Evolutionary conservation across 2,888 invertebrate species (phyloP).

Genomic region (Dolichopus griseipennis): DNA sequence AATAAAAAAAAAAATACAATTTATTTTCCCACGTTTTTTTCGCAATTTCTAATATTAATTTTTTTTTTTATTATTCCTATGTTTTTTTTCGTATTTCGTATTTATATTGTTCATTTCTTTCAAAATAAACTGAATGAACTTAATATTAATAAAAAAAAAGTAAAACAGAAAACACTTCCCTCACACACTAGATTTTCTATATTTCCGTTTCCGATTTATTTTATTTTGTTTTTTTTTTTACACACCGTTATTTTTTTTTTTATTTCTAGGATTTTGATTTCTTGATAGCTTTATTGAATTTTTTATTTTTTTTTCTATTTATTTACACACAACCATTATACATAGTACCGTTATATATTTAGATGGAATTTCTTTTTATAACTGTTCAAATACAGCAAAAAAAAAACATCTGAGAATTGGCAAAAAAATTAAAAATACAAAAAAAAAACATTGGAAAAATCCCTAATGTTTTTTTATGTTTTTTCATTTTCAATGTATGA

Average conservation of each 20-base stretch:
- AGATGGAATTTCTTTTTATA: too few relatives aligned
- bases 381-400: too few relatives aligned
- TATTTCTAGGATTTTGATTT: background rate
- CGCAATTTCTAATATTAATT: slow-evolving; percentile 10
- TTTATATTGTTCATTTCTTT: slow-evolving; percentile 18
- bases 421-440: background rate
- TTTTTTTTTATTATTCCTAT: slow-evolving; percentile 8
- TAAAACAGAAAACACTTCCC: too few relatives aligned
- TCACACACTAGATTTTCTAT: background rate
- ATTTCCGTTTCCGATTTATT: slow-evolving; percentile 1
- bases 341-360: too few relatives aligned
- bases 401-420: background rate
- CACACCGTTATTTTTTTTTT: background rate
- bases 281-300: too few relatives aligned
- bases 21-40: slow-evolving; percentile 24
- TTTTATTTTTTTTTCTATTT: too few relatives aligned
- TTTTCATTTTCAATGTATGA: background rate
- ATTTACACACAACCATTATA: too few relatives aligned
- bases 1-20: background rate
- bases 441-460: background rate
- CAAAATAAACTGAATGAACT: background rate
- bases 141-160: too few relatives aligned
- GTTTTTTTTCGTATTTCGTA: slow-evolving; percentile 18
- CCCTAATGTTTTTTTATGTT: background rate
- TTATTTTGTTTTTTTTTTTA: background rate